Evolutionary conservation across 2,113 vertebrate species (phyloP), one percentile per base, ranked within the genome.

Genomic region (Malurus cyaneus): DNA sequence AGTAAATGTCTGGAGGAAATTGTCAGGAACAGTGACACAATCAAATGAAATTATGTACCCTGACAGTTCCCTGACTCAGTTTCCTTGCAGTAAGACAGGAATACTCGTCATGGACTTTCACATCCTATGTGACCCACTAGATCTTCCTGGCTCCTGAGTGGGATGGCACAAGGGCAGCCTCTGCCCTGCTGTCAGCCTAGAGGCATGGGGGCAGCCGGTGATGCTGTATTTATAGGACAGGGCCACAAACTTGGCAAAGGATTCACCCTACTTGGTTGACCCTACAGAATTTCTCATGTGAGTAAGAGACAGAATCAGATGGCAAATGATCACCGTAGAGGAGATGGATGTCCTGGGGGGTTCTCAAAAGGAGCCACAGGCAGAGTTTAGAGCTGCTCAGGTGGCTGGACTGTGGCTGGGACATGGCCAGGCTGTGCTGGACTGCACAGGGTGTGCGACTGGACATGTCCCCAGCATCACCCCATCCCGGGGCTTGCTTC

Each of bases 401-500:
- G 14, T n/a, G 28, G 29, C 19, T 28, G 34, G 12, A 20, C 12
- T 65, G 25, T 32, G 66, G 46, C 24, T 46, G 32, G 36, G 31
- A 49, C 18, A 46, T 2, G 54, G 21, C 31, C 39, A 73, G 34
- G 15, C 26, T 74, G 18, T 28, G 31, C 19, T 41, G 25, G 12
- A 3, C 6, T 26, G 25, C 2, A 1, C n/a, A 54, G 31, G 8
- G 8, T 50, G 14, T 42, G 39, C 23, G 9, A 2, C 41, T 66
- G 31, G 50, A 20, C 18, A 14, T 18, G n/a, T 21, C 14, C 34
- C 20, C 42, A 56, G 20, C 11, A 39, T 34, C 14, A 19, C 18
- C 0, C 0, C 8, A 31, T 10, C 11, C 17, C 11, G 2, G 0
- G 12, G 11, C 34, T 50, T 5, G 0, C 31, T 53, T 72, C 39